Percentiles rank a stretch among this genome's conserved stretches.
Evolutionary conservation across 2,797 vertebrate genomes (phyloP).

Genomic region (Sebastolobus altivelis): DNA sequence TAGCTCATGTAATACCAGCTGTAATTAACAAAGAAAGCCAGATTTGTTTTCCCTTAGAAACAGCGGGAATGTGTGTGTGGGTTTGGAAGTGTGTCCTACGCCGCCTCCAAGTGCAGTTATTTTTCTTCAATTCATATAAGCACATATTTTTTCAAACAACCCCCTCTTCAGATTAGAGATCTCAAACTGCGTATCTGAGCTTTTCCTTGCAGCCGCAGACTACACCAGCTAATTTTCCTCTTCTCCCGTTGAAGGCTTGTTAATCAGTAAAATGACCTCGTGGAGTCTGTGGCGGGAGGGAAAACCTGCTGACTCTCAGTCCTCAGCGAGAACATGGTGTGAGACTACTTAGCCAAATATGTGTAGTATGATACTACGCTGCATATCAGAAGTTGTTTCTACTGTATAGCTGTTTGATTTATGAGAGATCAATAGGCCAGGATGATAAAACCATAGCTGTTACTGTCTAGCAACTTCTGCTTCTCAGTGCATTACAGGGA

Average conservation of each 20-base stretch:
- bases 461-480: neutral
- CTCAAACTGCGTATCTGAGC: neutral
- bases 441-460: neutral
- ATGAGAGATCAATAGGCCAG: neutral
- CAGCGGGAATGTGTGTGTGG: neutral
- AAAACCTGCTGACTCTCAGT: constrained; percentile 37
- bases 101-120: neutral
- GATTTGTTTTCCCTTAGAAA: constrained; percentile 35
- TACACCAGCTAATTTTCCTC: constrained; percentile 6
- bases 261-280: constrained; percentile 45
- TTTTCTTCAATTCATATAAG: neutral
- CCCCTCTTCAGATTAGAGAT: constrained; percentile 10
- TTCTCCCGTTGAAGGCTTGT: constrained; percentile 13
- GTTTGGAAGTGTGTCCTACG: neutral
- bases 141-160: neutral
- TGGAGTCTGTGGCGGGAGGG: constrained; percentile 18
- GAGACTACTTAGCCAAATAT: neutral
- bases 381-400: neutral
- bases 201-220: neutral
- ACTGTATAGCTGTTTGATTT: neutral
- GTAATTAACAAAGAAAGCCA: constrained; percentile 55
- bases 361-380: neutral
- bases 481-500: neutral
- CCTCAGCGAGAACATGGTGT: neutral
- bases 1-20: constrained; percentile 26